Base-by-base conservation (phyloP, 1,140 invertebrate genomes). In the Philopotamus ludificatus region DNA sequence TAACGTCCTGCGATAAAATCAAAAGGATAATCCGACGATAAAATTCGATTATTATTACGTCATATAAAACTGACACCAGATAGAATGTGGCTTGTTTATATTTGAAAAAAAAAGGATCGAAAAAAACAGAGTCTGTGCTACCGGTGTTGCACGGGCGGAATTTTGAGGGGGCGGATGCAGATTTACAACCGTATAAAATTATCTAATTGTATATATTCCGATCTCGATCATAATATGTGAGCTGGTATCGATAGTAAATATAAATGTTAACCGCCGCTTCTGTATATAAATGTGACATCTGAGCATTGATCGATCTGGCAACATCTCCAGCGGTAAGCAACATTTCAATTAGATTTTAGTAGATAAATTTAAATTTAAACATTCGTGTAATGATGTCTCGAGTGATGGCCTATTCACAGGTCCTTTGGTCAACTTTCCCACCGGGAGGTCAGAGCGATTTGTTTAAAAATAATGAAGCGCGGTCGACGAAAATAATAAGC, bases 291-390 rank as follows among this genome's bases (percentile, higher is more conserved):
- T 58, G 55, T 34, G 41, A 58, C 28, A 23, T 22, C 45, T 39
- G 28, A 58, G 45, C 41, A n/a, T 45, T 58, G 23, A 45, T n/a
- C 55, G 55, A 58, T 58, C 39, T 16, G 55, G 45, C 45, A 58
- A 58, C 20, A 55, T 34, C 9, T 34, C 23, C 28, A 8, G 21
- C n/a, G n/a, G n/a, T n/a, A n/a, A n/a, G n/a, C n/a, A n/a, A n/a
- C n/a, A n/a, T n/a, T n/a, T n/a, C n/a, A n/a, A n/a, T n/a, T n/a
- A n/a, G n/a, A n/a, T n/a, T n/a, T n/a, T n/a, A n/a, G n/a, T n/a
- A n/a, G n/a, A n/a, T n/a, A n/a, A n/a, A n/a, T n/a, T n/a, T n/a
- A n/a, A n/a, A n/a, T n/a, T n/a, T n/a, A n/a, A n/a, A n/a, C n/a
- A n/a, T n/a, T n/a, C n/a, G n/a, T n/a, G n/a, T n/a, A n/a, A n/a